These are phyloP conservation scores for Tigriopus japonicus DNA, from an alignment of 1,140 invertebrate genomes.

Conservation along the genomic window DNA sequence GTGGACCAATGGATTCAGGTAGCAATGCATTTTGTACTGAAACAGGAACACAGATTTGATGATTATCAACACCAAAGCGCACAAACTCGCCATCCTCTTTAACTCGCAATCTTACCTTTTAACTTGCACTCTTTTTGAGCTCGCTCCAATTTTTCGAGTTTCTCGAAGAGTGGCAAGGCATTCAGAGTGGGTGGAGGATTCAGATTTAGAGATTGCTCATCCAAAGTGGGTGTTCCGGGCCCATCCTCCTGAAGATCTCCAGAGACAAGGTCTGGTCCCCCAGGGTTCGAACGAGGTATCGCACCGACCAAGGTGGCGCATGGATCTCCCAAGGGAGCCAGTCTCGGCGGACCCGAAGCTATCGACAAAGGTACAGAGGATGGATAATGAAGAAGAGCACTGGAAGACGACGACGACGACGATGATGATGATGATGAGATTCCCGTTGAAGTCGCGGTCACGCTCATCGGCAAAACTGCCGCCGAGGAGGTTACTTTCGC, in stretches of 20 bases:
- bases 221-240: slow-evolving; percentile 8
- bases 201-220: not conserved
- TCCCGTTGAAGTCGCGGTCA: too few relatives aligned
- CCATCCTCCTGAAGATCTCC: not conserved
- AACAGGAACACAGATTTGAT: too few relatives aligned
- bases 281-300: not conserved
- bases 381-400: not conserved
- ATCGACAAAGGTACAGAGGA: not conserved
- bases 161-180: slow-evolving; percentile 7
- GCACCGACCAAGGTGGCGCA: not conserved
- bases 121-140: slow-evolving; percentile 9
- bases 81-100: too few relatives aligned
- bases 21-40: too few relatives aligned
- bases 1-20: not conserved
- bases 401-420: too few relatives aligned
- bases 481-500: not conserved
- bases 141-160: slow-evolving; percentile 3
- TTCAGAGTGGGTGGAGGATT: not conserved
- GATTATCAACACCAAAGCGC: too few relatives aligned
- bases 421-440: too few relatives aligned
- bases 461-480: too few relatives aligned
- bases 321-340: too few relatives aligned
- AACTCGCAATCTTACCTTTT: slow-evolving; percentile 12
- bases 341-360: too few relatives aligned
- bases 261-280: not conserved